phyloP scores from a whole-genome alignment of 2,888 invertebrate genomes.

The Stenurella melanura region DNA sequence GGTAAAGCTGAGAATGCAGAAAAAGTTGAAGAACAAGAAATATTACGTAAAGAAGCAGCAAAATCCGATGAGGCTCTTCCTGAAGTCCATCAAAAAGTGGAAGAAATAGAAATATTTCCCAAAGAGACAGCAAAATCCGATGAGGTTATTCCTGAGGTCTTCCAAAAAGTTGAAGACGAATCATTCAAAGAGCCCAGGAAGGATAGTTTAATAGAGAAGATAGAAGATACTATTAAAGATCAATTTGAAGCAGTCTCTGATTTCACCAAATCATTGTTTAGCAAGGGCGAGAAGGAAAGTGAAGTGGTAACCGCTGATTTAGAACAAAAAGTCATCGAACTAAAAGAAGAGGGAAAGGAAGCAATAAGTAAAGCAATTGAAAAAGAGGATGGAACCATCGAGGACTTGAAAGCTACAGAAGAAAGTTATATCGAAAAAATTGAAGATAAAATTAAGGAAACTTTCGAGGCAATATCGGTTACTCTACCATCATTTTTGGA shows the following conservation, averaged over 20 bases:
- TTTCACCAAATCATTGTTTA: slow-evolving; percentile 8
- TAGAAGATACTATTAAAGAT: slow-evolving; percentile 34
- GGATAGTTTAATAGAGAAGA: slow-evolving; percentile 35
- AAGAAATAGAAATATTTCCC: not conserved
- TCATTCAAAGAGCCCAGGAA: slow-evolving; percentile 21
- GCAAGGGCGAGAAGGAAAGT: slow-evolving; percentile 24
- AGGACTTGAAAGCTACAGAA: slow-evolving; percentile 15
- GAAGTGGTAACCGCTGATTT: slow-evolving; percentile 2
- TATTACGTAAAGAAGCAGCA: not conserved
- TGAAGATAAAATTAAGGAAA: slow-evolving; percentile 40
- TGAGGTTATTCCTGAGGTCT: slow-evolving; percentile 22
- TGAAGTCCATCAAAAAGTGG: not conserved
- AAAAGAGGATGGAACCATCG: slow-evolving; percentile 2
- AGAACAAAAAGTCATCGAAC: slow-evolving; percentile 37
- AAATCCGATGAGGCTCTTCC: slow-evolving; percentile 9
- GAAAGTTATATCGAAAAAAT: slow-evolving; percentile 33
- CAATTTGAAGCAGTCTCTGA: slow-evolving; percentile 46
- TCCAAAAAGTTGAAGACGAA: slow-evolving; percentile 37
- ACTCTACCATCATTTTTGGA: slow-evolving; percentile 17
- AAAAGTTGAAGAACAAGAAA: too few species aligned
- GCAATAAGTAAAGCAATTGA: slow-evolving; percentile 4
- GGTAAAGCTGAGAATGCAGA: too few species aligned
- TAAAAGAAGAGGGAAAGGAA: slow-evolving; percentile 27
- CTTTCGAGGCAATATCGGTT: slow-evolving; percentile 29
- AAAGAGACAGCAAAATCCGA: not conserved